These are phyloP conservation scores for Ptychochromis oligacanthus DNA, from an alignment of 2,113 vertebrate genomes.

Conservation along the genomic window DNA sequence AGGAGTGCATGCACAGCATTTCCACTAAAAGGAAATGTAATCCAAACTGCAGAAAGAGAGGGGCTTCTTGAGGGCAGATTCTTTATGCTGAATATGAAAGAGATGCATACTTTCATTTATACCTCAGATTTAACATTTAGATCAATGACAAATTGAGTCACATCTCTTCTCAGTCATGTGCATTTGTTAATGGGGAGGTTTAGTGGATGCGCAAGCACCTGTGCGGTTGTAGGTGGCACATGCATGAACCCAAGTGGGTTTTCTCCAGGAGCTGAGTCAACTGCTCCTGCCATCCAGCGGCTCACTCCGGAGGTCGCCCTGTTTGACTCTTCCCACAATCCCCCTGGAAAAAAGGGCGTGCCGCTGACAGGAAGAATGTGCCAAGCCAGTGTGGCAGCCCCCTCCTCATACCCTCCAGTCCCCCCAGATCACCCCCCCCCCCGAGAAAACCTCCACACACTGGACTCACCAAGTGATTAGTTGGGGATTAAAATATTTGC, in stretches of 20 bases:
- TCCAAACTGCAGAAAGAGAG: slow-evolving; percentile 60
- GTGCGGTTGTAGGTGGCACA: slow-evolving; percentile 26
- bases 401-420: slow-evolving; percentile 21
- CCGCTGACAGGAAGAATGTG: slow-evolving; percentile 80
- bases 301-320: slow-evolving; percentile 59
- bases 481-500: slow-evolving; percentile 87
- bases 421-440: slow-evolving; percentile 20
- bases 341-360: slow-evolving; percentile 71
- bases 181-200: slow-evolving; percentile 9
- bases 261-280: slow-evolving; percentile 34
- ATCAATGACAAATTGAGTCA: slow-evolving; percentile 40
- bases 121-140: slow-evolving; percentile 45
- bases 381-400: slow-evolving; percentile 71
- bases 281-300: slow-evolving; percentile 37
- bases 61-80: slow-evolving; percentile 60
- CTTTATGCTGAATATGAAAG: slow-evolving; percentile 65
- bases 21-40: slow-evolving; percentile 73
- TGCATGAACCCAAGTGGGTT: slow-evolving; percentile 47
- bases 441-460: slow-evolving; percentile 63
- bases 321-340: slow-evolving; percentile 78
- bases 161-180: slow-evolving; percentile 37
- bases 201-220: slow-evolving; percentile 22
- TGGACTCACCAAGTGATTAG: slow-evolving; percentile 85
- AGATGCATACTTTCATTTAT: slow-evolving; percentile 54
- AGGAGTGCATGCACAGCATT: slow-evolving; percentile 68